Conservation (phyloP, 2,797 vertebrate species). For the Synaphobranchus kaupii region DNA sequence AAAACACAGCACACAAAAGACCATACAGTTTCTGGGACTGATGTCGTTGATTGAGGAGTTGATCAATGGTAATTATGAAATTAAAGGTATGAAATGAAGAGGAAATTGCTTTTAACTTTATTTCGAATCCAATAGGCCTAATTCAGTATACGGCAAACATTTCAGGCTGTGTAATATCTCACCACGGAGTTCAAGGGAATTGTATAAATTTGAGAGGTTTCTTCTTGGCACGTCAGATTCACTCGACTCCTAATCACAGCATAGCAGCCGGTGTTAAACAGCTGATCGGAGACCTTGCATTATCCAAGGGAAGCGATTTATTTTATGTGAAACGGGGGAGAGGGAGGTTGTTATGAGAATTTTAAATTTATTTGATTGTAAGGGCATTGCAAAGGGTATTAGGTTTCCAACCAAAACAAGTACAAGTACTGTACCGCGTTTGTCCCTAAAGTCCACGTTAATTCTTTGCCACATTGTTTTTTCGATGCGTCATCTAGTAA, state of each 20-base stretch:
- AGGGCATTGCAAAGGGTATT: background rate
- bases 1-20: background rate
- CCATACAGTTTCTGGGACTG: background rate
- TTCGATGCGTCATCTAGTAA: background rate
- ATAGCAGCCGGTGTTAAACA: background rate
- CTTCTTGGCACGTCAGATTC: background rate
- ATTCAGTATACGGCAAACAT: background rate
- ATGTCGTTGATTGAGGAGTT: background rate
- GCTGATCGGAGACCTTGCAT: background rate
- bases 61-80: background rate
- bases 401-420: background rate
- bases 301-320: background rate
- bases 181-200: background rate
- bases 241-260: background rate
- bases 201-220: background rate
- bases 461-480: slow-evolving; percentile 2
- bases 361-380: background rate
- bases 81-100: background rate
- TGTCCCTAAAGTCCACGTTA: background rate
- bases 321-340: background rate
- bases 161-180: background rate
- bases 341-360: background rate
- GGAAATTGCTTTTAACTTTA: background rate
- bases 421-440: background rate
- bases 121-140: background rate